phyloP scores from a whole-genome alignment of 2,888 invertebrate genomes.

The Dicyrtomina minuta region DNA sequence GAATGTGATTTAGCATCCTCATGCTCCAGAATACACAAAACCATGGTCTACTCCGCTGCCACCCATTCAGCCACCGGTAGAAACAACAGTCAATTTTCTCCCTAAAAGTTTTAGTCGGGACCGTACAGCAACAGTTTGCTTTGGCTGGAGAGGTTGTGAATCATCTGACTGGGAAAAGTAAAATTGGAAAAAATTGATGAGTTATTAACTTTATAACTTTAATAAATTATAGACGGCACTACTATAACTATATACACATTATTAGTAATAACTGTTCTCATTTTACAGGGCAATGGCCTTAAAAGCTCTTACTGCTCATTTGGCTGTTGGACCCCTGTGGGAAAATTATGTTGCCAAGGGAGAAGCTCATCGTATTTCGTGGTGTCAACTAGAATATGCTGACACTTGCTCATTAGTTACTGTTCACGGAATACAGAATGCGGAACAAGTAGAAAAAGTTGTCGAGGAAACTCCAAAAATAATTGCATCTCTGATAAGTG shows the following conservation, averaged over 20 bases:
- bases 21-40: constrained; percentile 37
- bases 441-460: constrained; percentile 38
- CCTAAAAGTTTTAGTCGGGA: constrained; percentile 42
- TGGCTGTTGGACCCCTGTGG: constrained; percentile 51
- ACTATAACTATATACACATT: not conserved
- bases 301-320: constrained; percentile 50
- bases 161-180: constrained; percentile 49
- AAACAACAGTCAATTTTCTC: constrained; percentile 39
- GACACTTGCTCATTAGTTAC: constrained; percentile 49
- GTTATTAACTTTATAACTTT: too few relatives aligned
- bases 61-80: constrained; percentile 15
- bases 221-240: not conserved
- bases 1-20: constrained; percentile 14
- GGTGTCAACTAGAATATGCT: constrained; percentile 51
- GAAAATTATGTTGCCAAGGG: constrained; percentile 46
- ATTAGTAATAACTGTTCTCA: not conserved
- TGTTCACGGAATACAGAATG: constrained; percentile 43
- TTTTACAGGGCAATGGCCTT: constrained; percentile 38
- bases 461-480: constrained; percentile 33
- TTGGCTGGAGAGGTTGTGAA: constrained; percentile 50
- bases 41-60: constrained; percentile 45
- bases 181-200: not conserved
- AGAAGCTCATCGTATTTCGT: constrained; percentile 50
- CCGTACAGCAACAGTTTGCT: constrained; percentile 44
- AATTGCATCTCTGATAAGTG: constrained; percentile 28